Conservation (phyloP, 2,797 vertebrate species). For the Siniperca undulata region DNA sequence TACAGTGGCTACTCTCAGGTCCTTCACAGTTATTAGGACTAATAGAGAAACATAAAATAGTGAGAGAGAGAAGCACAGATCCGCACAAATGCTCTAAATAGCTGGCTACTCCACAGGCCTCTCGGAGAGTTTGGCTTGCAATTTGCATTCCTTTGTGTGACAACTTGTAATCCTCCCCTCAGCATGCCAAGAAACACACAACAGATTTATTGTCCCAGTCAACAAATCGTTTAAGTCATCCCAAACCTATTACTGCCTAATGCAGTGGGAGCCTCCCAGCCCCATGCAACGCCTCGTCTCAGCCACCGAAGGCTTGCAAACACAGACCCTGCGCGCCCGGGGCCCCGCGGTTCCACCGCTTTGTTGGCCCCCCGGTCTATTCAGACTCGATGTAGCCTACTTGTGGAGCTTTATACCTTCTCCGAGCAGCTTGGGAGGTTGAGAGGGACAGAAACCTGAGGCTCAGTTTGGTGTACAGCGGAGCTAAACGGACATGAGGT, state of each 20-base stretch:
- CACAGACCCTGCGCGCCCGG: constrained; percentile 51
- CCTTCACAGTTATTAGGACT: constrained; percentile 88
- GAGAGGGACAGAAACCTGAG: constrained; percentile 55
- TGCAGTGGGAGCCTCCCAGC: constrained; percentile 72
- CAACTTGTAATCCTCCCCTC: constrained; percentile 90
- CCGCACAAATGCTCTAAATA: constrained; percentile 84
- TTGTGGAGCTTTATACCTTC: constrained; percentile 69
- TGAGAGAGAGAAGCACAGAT: constrained; percentile 79
- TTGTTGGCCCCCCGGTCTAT: constrained; percentile 77
- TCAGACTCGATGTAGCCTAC: constrained; percentile 64
- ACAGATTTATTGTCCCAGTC: constrained; percentile 95
- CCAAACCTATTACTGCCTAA: constrained; percentile 90
- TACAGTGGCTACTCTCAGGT: constrained; percentile 87
- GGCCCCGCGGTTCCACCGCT: constrained; percentile 66
- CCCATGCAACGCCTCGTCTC: constrained; percentile 74
- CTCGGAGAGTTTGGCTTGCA: constrained; percentile 88
- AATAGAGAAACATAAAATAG: constrained; percentile 89
- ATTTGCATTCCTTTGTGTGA: constrained; percentile 91
- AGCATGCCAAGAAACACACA: constrained; percentile 88
- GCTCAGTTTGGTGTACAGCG: constrained; percentile 64
- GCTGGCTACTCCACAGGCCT: constrained; percentile 84
- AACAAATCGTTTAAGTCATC: constrained; percentile 94
- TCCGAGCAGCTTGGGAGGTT: constrained; percentile 66
- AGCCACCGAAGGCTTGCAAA: constrained; percentile 82
- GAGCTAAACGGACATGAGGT: constrained; percentile 60